Evolutionary conservation across 2,113 vertebrate genomes (phyloP), one percentile per base, ranked within the genome.

Genomic region (Psephotus haematonotus): DNA sequence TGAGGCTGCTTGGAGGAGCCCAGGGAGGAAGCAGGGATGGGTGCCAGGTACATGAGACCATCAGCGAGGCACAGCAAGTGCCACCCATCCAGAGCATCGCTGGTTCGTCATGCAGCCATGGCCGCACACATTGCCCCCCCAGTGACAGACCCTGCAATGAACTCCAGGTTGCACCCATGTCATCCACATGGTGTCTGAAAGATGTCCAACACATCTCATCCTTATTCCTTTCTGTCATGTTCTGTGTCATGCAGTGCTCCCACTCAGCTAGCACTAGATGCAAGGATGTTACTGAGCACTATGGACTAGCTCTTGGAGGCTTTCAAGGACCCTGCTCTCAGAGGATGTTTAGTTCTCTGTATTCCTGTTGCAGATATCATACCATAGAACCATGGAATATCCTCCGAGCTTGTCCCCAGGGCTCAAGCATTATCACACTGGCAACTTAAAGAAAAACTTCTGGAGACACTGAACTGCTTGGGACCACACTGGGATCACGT

Each of bases 181-280:
- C 82, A 33, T 17, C 18, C 47, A 1, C 0, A 0, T 11, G 22
- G 41, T 4, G 5, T 13, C 14, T 29, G 57, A 55, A 47, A 0
- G 50, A 50, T 28, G 63, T 28, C 69, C 29, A 23, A 62, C 39
- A 29, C 49, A 28, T 6, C 59, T n/a, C 49, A 2, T 3, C 50
- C 67, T 7, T 10, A 11, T 20, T 60, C 69, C 82, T 25, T 5
- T 11, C 65, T 28, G 52, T 2, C 6, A 29, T 33, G 47, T 18
- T 69, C 7, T 29, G 49, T 13, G 7, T 2, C n/a, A 3, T 1
- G n/a, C 3, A 29, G 7, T 5, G 46, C 49, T 44, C 77, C 33
- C 65, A 7, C 70, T 3, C 6, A 55, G 70, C 79, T 43, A 82
- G 53, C 53, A 24, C 8, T 16, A 25, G 31, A 20, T 3, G 29